Evolutionary conservation across 2,888 invertebrate species (phyloP), one percentile per base, ranked within the genome.

Genomic region (Agapostemon virescens): DNA sequence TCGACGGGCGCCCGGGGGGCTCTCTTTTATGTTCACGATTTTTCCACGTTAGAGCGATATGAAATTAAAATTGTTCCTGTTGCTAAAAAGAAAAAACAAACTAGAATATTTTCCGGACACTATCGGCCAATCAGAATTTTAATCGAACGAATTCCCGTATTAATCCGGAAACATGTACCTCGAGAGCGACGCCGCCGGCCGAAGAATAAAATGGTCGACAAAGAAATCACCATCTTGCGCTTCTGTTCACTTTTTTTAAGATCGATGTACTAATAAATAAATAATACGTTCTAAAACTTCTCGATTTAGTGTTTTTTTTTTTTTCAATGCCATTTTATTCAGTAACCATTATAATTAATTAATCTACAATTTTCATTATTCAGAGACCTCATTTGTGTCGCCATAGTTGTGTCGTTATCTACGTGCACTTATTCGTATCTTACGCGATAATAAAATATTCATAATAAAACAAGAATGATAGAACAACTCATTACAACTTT

Each of bases 1-100:
- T 45, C n/a, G 26, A 66, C 20, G 64, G 23, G 26, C 15, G 55
- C 30, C 13, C 23, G 20, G 38, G n/a, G 6, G n/a, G n/a, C n/a
- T n/a, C 67, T 74, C 69, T 77, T 45, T 69, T 58, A 30, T 66
- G 33, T 33, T 49, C 45, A 23, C 17, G n/a, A 2, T n/a, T 52
- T 42, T 49, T 23, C 15, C 26, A 38, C 40, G 40, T 40, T 40
- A 33, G 15, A 30, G 52, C 13, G 23, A 52, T 23, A 52, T 11
- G 23, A 52, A 52, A 52, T 52, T 52, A 23, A 52, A 58, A 6
- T 55, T 55, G 4, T 13, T 15, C 23, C 23, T 20, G 5, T 15
- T 11, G 15, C 9, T 45, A 2, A 20, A 45, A 45, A 20, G 45
- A 45, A 45, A 20, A 45, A 45, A 20, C 20, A 45, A 45, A 20